These are phyloP conservation scores for Didymodactylos carnosus DNA, from an alignment of 2,888 invertebrate genomes.

Conservation along the genomic window DNA sequence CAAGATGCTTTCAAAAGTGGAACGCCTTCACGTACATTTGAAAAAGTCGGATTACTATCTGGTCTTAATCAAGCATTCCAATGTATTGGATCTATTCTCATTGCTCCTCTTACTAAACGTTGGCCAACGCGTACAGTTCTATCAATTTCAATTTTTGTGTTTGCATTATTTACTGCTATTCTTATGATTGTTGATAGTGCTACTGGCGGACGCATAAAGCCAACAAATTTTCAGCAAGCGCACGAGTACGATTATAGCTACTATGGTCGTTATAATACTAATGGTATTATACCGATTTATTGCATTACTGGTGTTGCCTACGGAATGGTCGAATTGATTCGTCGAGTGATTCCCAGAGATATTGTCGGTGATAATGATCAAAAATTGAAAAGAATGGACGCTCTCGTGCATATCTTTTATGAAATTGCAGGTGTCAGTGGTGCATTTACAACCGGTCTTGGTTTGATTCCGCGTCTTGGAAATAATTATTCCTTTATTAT, in stretches of 20 bases:
- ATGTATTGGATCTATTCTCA: neutral
- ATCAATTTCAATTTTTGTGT: neutral
- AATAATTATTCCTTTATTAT: neutral
- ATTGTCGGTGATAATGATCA: neutral
- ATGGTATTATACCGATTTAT: neutral
- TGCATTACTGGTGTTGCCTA: neutral
- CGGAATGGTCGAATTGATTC: neutral
- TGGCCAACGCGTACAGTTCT: neutral
- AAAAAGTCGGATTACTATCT: neutral
- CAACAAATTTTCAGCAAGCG: neutral
- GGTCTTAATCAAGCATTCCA: neutral
- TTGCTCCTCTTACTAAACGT: neutral
- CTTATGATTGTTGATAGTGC: neutral
- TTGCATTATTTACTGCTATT: neutral
- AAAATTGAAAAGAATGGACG: neutral
- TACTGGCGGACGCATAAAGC: neutral
- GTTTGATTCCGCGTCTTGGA: neutral
- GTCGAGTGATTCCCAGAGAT: neutral
- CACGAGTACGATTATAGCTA: neutral
- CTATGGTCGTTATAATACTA: neutral
- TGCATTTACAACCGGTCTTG: neutral
- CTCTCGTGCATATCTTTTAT: neutral
- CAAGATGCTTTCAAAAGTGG: neutral
- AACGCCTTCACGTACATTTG: neutral
- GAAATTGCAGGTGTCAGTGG: neutral